Evolutionary conservation across 2,888 invertebrate genomes (phyloP), one percentile per base, ranked within the genome.

Genomic region (Cyrtodaria siliqua): DNA sequence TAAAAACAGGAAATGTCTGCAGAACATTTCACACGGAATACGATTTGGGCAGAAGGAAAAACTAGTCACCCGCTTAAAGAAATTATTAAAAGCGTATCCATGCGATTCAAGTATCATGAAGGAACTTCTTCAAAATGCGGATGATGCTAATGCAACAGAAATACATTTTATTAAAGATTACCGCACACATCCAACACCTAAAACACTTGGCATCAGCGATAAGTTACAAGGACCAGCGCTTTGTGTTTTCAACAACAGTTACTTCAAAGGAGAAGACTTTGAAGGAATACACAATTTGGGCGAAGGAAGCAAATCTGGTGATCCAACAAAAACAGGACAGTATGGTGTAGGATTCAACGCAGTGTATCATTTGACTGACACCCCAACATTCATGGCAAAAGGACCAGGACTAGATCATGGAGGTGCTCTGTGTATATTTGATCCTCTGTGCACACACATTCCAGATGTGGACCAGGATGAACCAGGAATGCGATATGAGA

Each of bases 331-430:
- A 67, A 91, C 90, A 0, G 92, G 92, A 2, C 89, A 91, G 61
- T 92, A 90, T 84, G 92, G 92, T 26, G 89, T 92, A 23, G 92
- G 92, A 0, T 92, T 92, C 75, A 92, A 91, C 78, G 88, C 87
- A 27, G 92, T 92, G 4, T 92, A 92, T 75, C 89, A 91, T 76
- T 56, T 92, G 14, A 92, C 92, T 27, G 92, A 92, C 71, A 89
- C 86, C 0, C 92, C 92, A 1, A 88, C 90, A 24, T 91, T 92
- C 77, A 66, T 91, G 50, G 88, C 91, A 4, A 79, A 72, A 12
- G 87, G 84, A 20, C 72, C 79, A n/a, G 80, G 67, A 26, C 60
- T 69, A 26, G 78, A 79, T 61, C 52, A 62, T n/a, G 68, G 69
- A n/a, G 84, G 85, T 27, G 55, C 78, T 27, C 49, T 89, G 29